Evolutionary conservation across 2,888 invertebrate species (phyloP), one percentile per base, ranked within the genome.

Genomic region (Imbricaverruca yamaguchii): DNA sequence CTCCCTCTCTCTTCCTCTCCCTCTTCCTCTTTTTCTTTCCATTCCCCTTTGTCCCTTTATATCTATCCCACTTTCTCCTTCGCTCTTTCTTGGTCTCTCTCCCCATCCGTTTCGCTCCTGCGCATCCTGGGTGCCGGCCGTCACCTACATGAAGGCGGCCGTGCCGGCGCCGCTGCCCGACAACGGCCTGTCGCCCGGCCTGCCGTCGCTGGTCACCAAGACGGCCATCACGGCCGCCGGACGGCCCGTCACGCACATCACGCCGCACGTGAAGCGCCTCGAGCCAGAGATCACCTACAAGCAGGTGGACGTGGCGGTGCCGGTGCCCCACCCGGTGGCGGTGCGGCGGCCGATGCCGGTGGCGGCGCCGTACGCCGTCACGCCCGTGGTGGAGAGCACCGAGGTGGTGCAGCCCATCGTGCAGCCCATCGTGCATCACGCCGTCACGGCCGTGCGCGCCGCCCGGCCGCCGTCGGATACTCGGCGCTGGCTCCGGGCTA

Each of bases 171-270:
- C 69, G 12, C 15, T 69, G 69, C 69, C 39, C 69, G 23, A 23
- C 69, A 69, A 69, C 69, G 69, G 69, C 69, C 69, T 39, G 69
- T 69, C 69, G 69, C 69, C 69, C 15, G 69, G 69, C 15, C 69
- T 69, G 69, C 25, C 23, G 15, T 39, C 69, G 69, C 69, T 69
- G 69, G 69, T 69, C 69, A 69, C 25, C 39, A 69, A 69, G 69
- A 69, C 69, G 13, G 69, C 69, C 69, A 69, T 69, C 69, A 15
- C 69, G 39, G 69, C 69, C 10, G 69, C 69, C 69, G 69, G 69
- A 25, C 69, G 69, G 4, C 69, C 69, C 39, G 69, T 69, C 15
- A 69, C 69, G 15, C 69, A 39, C 69, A 69, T 69, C 69, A 23
- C 23, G 39, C 69, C 39, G 69, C 69, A 69, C 69, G 39, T 69